These are phyloP conservation scores for Andricus grossulariae DNA, from an alignment of 1,140 invertebrate species.

Conservation along the genomic window DNA sequence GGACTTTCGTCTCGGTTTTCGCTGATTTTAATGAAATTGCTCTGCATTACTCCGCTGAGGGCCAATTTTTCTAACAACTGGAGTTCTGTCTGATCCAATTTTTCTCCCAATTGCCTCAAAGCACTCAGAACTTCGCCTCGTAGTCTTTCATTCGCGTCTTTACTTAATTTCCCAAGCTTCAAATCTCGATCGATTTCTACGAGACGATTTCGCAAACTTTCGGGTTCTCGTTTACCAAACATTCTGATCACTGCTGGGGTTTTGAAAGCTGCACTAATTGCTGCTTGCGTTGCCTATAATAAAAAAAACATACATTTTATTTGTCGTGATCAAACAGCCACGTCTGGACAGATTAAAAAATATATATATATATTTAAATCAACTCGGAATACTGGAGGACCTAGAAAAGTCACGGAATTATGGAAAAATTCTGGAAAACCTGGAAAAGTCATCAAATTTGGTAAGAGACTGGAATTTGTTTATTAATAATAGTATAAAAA, in stretches of 20 bases:
- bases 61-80: constrained; percentile 78
- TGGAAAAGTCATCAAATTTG: no score
- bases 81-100: constrained; percentile 78
- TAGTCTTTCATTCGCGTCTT: constrained; percentile 68
- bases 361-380: no score
- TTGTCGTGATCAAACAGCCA: no score
- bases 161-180: constrained; percentile 75
- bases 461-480: no score
- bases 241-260: constrained; percentile 87
- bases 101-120: constrained; percentile 82
- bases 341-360: no score
- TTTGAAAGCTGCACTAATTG: constrained; percentile 86
- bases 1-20: constrained; percentile 70
- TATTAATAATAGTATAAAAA: no score
- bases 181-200: constrained; percentile 76
- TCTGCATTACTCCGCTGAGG: constrained; percentile 64
- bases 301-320: constrained; percentile 23
- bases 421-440: no score
- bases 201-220: constrained; percentile 80
- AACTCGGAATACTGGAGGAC: no score
- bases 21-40: constrained; percentile 78
- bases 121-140: constrained; percentile 81
- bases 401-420: no score
- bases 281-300: constrained; percentile 83
- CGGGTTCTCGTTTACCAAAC: constrained; percentile 87